Conservation (phyloP, 2,113 vertebrate genomes). For the Dolichotis patagonum region DNA sequence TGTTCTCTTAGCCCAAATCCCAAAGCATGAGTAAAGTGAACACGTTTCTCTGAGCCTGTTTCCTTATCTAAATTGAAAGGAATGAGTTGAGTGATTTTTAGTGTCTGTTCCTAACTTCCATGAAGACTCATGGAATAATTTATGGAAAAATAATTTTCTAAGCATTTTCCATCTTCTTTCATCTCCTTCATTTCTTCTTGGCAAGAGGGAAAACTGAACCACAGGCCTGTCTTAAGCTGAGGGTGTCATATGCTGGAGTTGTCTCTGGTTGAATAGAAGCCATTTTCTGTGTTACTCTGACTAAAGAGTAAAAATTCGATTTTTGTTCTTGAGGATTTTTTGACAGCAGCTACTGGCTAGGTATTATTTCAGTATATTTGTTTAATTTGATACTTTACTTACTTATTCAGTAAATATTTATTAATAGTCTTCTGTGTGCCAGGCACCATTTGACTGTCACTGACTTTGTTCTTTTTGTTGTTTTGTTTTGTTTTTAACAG, state of each 20-base stretch:
- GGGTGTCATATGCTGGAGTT: background rate
- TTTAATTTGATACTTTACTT: slow-evolving; percentile 59
- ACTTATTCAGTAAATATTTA: slow-evolving; percentile 49
- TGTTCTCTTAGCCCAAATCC: background rate
- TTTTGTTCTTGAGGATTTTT: background rate
- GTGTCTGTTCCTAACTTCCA: background rate
- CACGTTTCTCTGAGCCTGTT: slow-evolving; percentile 17
- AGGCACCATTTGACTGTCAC: slow-evolving; percentile 5
- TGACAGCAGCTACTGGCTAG: background rate
- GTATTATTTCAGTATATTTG: slow-evolving; percentile 22
- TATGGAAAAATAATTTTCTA: slow-evolving; percentile 49
- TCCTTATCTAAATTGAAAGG: slow-evolving; percentile 22
- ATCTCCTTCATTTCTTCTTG: slow-evolving; percentile 24
- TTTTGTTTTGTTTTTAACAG: slow-evolving; percentile 11
- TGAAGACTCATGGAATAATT: too few relatives aligned
- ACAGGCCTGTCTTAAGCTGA: background rate
- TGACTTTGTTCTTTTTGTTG: slow-evolving; percentile 56
- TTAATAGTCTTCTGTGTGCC: background rate
- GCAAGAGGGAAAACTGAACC: slow-evolving; percentile 23
- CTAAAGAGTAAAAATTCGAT: slow-evolving; percentile 10
- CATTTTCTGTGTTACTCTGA: slow-evolving; percentile 27
- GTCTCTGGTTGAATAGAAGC: background rate
- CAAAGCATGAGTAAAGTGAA: background rate
- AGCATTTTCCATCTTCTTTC: slow-evolving; percentile 3
- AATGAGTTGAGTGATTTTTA: slow-evolving; percentile 19